Evolutionary conservation across 2,888 invertebrate genomes (phyloP), one percentile per base, ranked within the genome.

Genomic region (Pristionchus japonicus): DNA sequence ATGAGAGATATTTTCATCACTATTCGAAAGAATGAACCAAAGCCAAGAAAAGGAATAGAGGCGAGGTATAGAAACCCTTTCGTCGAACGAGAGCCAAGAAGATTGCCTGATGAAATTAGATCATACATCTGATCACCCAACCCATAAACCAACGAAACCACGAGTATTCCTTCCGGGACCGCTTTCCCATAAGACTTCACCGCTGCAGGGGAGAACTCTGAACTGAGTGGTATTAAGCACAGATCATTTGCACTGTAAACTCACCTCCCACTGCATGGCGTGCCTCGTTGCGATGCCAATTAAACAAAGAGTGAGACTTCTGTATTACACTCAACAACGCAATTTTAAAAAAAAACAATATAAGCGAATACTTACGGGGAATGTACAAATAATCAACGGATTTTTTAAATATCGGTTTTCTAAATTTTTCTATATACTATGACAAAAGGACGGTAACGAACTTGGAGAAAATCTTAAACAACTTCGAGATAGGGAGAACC

Each of bases 401-500:
- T 70, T 70, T 70, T 64, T 64, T 64, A 64, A n/a, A n/a, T n/a
- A n/a, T n/a, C n/a, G n/a, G n/a, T 9, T 64, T 64, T 57, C 15
- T 20, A 23, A 27, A 7, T 23, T 70, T 64, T 70, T 37, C 37
- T 70, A 70, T 3, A 74, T 37, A 23, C n/a, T n/a, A 77, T 77
- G n/a, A 77, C 77, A 43, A 43, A n/a, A 9, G 11, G 34, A 31
- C 7, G 13, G 43, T 23, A 52, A 52, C 52, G 20, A 47, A 52
- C 43, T 20, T 52, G 3, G n/a, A n/a, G n/a, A 31, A 20, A 52
- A 31, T 4, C 34, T 52, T 43, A 83, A n/a, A 49, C 49, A 9
- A 49, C 85, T 49, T 86, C 86, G 11, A 86, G 86, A 23, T 70
- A 86, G 67, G 86, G 86, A 31, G 34, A 31, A 15, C 70, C 67